Conservation (phyloP, 2,888 invertebrate genomes). For the Parapristionchus giblindavisi region DNA sequence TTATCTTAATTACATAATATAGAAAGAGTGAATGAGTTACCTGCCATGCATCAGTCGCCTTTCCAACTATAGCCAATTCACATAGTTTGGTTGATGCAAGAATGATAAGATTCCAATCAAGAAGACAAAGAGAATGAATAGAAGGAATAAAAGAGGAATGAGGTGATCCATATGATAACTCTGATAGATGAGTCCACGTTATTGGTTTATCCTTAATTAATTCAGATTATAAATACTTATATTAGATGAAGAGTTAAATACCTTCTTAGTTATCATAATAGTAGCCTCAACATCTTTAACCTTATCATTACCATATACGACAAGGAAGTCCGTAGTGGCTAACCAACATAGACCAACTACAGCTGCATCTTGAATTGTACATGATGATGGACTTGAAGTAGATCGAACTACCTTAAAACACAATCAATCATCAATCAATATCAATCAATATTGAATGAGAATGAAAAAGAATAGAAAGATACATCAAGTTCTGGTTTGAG, state of each 20-base stretch:
- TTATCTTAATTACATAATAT: neutral
- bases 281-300: constrained; percentile 26
- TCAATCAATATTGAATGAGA: too few species aligned
- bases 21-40: neutral
- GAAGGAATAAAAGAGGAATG: neutral
- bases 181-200: constrained; percentile 15
- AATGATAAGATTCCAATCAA: constrained; percentile 18
- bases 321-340: constrained; percentile 27
- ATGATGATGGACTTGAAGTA: neutral
- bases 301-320: constrained; percentile 15
- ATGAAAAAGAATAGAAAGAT: too few species aligned
- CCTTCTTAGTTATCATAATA: constrained; percentile 38
- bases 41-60: constrained; percentile 28
- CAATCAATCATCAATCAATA: too few species aligned
- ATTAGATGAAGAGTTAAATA: neutral
- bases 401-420: constrained; percentile 16
- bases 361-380: neutral
- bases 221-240: neutral
- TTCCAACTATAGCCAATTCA: constrained; percentile 28
- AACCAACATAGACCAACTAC: constrained; percentile 31
- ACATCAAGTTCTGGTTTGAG: constrained; percentile 34
- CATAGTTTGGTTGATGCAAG: neutral
- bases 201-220: constrained; percentile 17
- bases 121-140: neutral
- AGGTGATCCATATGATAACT: constrained; percentile 8